Evolutionary conservation across 2,113 vertebrate genomes (phyloP), one percentile per base, ranked within the genome.

Genomic region (Gopherus flavomarginatus): DNA sequence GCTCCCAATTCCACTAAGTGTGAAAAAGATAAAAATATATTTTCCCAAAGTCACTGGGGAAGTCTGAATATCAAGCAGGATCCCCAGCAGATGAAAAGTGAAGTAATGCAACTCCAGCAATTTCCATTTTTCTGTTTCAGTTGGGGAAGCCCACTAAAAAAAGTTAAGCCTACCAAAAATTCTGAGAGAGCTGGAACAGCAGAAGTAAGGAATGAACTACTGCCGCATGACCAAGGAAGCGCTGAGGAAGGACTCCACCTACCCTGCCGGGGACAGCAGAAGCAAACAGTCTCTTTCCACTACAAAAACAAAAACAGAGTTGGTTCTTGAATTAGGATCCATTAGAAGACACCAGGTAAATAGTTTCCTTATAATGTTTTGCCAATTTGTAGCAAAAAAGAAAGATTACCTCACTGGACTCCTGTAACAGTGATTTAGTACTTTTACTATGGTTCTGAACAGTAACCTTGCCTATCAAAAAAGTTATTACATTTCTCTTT

Each of bases 21-120:
- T 6, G 2, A 78, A 90, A 81, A 95, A 12, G 53, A 86, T 16
- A 75, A 11, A 4, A 88, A 90, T 91, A 88, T 53, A 29, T 47
- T 85, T 50, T 31, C 90, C 35, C 42, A 6, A 59, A 59, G 11
- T 59, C 27, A 13, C 11, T 59, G 26, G 22, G 3, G 24, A 90
- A 85, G 11, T 87, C 29, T 65, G 31, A 75, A 9, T 24, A 86
- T 1, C 8, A 92, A 85, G 81, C 5, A 0, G 82, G 5, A 5
- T 88, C 27, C 49, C 3, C n/a, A 62, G 4, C 0, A 0, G 49
- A 93, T 12, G 3, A 2, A 86, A 44, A 77, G 1, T 0, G 1
- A 80, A 52, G 11, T 56, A 29, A 3, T 6, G 42, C 14, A 79
- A 86, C 10, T 21, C 35, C 24, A 13, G 83, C 29, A 85, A 77